A percentile compares a stretch with the other conserved stretches of the same genome.
These are phyloP conservation scores for Hypotaenidia okinawae DNA, from an alignment of 2,797 vertebrate species.

Conservation along the genomic window DNA sequence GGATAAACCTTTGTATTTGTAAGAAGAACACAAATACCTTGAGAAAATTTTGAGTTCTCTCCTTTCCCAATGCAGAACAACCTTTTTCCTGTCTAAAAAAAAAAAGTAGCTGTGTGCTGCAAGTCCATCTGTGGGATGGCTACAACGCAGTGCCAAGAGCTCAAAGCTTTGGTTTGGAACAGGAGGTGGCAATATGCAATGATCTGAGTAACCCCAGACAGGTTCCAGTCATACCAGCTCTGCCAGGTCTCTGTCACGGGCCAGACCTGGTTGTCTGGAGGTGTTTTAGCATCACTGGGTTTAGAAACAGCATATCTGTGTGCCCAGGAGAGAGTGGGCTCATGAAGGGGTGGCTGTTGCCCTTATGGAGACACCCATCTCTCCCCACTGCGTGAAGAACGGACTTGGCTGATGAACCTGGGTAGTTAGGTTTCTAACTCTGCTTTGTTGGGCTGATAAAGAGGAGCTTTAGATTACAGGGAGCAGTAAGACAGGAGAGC, in stretches of 20 bases:
- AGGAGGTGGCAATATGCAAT: background rate
- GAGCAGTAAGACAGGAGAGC: background rate
- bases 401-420: background rate
- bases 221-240: accelerated
- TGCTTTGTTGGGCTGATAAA: background rate
- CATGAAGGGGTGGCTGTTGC: background rate
- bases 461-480: background rate
- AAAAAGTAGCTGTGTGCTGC: background rate
- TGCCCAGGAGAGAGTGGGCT: background rate
- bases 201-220: background rate
- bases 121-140: background rate
- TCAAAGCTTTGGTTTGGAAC: background rate
- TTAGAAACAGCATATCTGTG: background rate
- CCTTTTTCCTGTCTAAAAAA: background rate
- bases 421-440: background rate
- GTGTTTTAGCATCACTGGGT: background rate
- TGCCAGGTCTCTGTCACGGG: background rate
- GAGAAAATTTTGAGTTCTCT: background rate
- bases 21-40: background rate
- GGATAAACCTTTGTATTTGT: background rate
- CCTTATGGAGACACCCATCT: background rate
- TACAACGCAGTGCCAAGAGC: background rate
- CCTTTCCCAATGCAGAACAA: background rate
- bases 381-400: accelerated
- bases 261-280: background rate